Conservation (phyloP, 2,113 vertebrate species). For the Scomber japonicus region DNA sequence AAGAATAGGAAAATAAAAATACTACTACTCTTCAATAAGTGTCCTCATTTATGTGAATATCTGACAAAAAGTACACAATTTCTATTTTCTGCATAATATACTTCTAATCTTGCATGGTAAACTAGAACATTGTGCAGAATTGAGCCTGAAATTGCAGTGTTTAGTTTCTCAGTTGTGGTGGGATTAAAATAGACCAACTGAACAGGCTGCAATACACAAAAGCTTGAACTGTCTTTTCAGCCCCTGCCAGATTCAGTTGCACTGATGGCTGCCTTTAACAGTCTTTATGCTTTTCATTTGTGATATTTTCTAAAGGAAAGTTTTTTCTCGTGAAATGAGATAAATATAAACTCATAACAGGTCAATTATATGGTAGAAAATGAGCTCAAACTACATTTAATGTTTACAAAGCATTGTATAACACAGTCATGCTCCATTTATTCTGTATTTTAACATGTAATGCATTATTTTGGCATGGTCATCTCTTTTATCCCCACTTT, state of each 20-base stretch:
- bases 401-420: neutral
- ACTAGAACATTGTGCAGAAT: neutral
- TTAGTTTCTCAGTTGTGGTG: neutral
- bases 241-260: constrained; percentile 16
- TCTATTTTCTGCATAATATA: neutral
- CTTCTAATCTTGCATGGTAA: neutral
- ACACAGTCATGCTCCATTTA: neutral
- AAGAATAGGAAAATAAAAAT: constrained; percentile 9
- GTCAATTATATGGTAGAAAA: neutral
- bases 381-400: neutral
- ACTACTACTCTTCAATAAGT: neutral
- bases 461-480: neutral
- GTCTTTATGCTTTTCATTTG: constrained; percentile 18
- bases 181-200: constrained; percentile 14
- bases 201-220: constrained; percentile 23
- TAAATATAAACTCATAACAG: neutral
- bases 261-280: neutral
- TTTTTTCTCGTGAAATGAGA: neutral
- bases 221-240: neutral
- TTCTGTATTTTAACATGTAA: neutral
- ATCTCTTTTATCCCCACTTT: neutral
- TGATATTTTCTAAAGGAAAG: neutral
- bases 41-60: constrained; percentile 8
- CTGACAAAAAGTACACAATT: neutral
- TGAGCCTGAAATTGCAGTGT: neutral